phyloP scores from a whole-genome alignment of 2,113 vertebrate species.

The Alosa alosa region DNA sequence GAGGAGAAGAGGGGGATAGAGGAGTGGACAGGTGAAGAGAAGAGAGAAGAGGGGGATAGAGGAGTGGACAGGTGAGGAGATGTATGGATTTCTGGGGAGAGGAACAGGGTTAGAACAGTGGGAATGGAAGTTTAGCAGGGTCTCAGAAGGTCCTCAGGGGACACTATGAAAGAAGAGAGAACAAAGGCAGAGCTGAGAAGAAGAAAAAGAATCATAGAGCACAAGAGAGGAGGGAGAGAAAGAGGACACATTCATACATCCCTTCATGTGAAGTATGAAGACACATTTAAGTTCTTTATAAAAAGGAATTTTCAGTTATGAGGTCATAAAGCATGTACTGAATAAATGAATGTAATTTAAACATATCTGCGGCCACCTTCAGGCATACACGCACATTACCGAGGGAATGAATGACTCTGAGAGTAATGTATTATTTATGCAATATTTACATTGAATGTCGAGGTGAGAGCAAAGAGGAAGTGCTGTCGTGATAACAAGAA shows the following conservation, averaged over 20 bases:
- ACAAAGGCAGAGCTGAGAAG: background rate
- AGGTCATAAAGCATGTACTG: background rate
- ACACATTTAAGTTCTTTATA: background rate
- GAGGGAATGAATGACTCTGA: background rate
- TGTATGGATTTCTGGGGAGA: background rate
- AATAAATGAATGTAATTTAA: conserved; percentile 7
- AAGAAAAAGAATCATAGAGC: background rate
- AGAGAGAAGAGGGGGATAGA: no score
- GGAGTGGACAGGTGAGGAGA: background rate
- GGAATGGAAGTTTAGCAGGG: background rate
- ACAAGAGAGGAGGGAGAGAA: background rate
- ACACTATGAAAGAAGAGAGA: background rate
- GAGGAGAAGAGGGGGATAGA: no score
- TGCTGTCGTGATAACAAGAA: background rate
- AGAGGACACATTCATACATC: background rate
- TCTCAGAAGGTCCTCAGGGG: no score
- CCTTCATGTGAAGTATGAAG: background rate
- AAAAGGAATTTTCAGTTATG: background rate
- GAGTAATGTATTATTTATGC: background rate
- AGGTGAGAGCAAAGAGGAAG: background rate
- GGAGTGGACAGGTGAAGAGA: no score
- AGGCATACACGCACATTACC: background rate
- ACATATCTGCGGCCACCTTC: background rate
- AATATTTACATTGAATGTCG: background rate
- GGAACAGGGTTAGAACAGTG: no score